Evolutionary conservation across 2,113 vertebrate genomes (phyloP).

Genomic region (Peromyscus californicus): DNA sequence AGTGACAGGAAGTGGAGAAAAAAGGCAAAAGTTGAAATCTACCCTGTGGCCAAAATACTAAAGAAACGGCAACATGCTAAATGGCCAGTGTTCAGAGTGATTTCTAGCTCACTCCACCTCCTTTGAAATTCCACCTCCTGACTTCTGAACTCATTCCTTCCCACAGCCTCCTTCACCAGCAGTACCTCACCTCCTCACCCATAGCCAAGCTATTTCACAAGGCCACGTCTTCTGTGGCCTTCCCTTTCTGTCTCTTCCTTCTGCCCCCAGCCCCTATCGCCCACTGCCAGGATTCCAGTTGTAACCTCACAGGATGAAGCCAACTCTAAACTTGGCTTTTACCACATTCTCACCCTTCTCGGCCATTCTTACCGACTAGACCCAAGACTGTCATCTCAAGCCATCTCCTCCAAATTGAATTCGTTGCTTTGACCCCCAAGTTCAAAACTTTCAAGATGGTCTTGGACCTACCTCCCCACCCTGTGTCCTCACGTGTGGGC

Average conservation of each 20-base stretch:
- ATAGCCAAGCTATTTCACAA: background rate
- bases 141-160: background rate
- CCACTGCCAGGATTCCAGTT: background rate
- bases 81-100: background rate
- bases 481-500: background rate
- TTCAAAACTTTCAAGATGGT: background rate
- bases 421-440: background rate
- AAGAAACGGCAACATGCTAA: background rate
- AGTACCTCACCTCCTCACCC: background rate
- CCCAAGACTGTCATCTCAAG: background rate
- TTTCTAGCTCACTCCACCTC: background rate
- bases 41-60: background rate
- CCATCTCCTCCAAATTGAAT: background rate
- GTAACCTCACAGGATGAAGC: background rate
- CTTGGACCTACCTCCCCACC: background rate
- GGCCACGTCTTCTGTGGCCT: rapidly evolving
- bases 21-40: background rate
- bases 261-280: no score
- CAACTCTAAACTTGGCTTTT: background rate
- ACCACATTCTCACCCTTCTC: background rate
- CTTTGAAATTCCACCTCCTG: background rate
- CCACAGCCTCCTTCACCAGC: background rate
- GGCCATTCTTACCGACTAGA: background rate
- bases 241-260: background rate
- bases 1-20: background rate